These are phyloP conservation scores for Philonicus albiceps DNA, from an alignment of 2,888 invertebrate species.

Conservation along the genomic window DNA sequence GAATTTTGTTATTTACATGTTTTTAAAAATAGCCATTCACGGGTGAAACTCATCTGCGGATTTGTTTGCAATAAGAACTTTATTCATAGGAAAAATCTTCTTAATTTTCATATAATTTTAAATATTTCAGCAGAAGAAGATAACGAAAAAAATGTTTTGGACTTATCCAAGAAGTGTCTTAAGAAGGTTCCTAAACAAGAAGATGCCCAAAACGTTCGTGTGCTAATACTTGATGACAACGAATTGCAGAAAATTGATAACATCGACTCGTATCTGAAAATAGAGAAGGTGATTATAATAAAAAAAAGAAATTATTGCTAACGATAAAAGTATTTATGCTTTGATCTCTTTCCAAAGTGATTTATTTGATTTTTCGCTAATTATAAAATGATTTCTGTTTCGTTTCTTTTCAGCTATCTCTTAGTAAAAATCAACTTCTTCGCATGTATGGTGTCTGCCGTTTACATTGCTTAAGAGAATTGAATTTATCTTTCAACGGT, in stretches of 20 bases:
- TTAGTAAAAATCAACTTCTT: conserved; percentile 83
- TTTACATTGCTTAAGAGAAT: conserved; percentile 78
- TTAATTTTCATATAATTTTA: not conserved
- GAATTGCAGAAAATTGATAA: conserved; percentile 87
- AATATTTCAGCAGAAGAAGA: conserved; percentile 58
- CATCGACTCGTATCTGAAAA: conserved; percentile 79
- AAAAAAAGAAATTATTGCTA: not conserved
- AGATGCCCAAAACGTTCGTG: conserved; percentile 73
- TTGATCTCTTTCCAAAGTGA: conserved; percentile 62
- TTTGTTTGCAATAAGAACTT: not conserved
- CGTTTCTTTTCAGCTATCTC: conserved; percentile 74
- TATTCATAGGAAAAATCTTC: not conserved
- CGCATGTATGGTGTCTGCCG: conserved; percentile 89
- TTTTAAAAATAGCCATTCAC: not conserved
- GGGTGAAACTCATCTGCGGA: not conserved
- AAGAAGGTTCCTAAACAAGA: conserved; percentile 80
- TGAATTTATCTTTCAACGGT: conserved; percentile 87
- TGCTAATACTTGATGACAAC: conserved; percentile 84
- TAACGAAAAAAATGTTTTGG: conserved; percentile 66
- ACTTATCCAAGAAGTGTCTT: conserved; percentile 80
- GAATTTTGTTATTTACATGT: not conserved
- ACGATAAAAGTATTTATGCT: not conserved
- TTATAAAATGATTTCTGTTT: not conserved
- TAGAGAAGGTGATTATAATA: conserved; percentile 72
- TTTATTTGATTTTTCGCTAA: not conserved